A percentile compares a stretch with the other conserved stretches of the same genome.
Conservation (phyloP, 30 jellyfish, hydroid and myxozoan species). For the Morbakka virulenta region DNA sequence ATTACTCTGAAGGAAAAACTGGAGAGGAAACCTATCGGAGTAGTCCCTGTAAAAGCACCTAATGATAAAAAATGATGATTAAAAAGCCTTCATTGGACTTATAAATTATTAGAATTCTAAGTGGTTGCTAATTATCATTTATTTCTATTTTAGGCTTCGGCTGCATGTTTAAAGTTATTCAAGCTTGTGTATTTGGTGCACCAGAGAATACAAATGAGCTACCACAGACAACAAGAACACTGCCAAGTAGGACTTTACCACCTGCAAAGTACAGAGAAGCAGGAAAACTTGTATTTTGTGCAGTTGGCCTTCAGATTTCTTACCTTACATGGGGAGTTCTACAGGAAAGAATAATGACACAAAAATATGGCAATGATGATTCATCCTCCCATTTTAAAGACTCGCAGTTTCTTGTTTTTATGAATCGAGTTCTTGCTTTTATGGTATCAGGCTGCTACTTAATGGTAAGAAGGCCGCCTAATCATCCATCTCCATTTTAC, state of each 20-base stretch:
- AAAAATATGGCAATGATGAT: conserved; percentile 59
- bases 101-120: no score
- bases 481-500: conserved; percentile 76
- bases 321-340: conserved; percentile 97
- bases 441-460: conserved; percentile 63
- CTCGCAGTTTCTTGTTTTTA: conserved; percentile 85
- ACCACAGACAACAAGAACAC: background rate
- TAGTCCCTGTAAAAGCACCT: no score
- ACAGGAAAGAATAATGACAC: conserved; percentile 97
- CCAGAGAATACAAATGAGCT: background rate
- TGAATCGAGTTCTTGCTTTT: conserved; percentile 85
- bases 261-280: conserved; percentile 19
- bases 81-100: no score
- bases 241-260: conserved; percentile 1
- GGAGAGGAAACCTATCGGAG: no score
- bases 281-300: conserved; percentile 48
- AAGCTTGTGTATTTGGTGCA: conserved; percentile 79
- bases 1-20: no score
- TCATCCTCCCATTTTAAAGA: conserved; percentile 62
- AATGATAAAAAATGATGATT: no score
- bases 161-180: conserved; percentile 35
- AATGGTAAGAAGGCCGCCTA: conserved; percentile 49
- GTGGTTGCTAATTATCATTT: no score
- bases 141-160: conserved; percentile 62
- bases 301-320: conserved; percentile 72